Percentiles rank a stretch among this genome's conserved stretches.
Conservation (phyloP, 2,113 vertebrate species). For the Pycnonotus jocosus region DNA sequence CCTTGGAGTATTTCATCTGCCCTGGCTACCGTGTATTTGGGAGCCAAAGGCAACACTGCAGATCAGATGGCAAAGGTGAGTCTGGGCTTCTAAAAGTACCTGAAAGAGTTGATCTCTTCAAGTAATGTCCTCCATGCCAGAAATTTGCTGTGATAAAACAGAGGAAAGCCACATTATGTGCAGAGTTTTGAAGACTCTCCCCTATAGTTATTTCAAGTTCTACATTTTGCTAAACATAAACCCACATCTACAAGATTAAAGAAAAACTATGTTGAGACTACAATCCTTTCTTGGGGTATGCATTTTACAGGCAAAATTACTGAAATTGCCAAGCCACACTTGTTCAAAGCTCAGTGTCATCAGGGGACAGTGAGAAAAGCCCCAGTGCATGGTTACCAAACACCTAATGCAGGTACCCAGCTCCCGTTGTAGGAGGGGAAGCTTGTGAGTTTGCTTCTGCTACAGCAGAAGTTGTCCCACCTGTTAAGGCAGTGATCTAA, state of each 20-base stretch:
- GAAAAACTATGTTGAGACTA: neutral
- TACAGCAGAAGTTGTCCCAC: neutral
- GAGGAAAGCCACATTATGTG: neutral
- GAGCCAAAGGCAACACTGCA: slow-evolving; percentile 80
- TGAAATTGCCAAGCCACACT: accelerated
- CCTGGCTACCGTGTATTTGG: slow-evolving; percentile 82
- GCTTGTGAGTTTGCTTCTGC: neutral
- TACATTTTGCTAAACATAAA: neutral
- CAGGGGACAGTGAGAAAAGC: neutral
- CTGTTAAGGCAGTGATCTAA: neutral
- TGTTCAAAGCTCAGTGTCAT: neutral
- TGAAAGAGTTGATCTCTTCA: neutral
- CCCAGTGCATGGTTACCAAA: neutral
- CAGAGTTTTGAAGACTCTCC: neutral
- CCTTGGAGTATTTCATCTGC: slow-evolving; percentile 85
- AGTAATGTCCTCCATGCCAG: neutral
- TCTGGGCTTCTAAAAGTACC: neutral
- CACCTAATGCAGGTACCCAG: neutral
- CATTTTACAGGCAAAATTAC: neutral
- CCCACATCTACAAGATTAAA: neutral
- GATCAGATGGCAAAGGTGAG: slow-evolving; percentile 85
- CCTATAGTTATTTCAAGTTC: neutral
- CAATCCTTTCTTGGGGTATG: neutral
- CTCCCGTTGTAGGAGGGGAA: neutral
- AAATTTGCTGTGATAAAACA: neutral